phyloP scores from a whole-genome alignment of 2,797 vertebrate genomes.

The Catamblyrhynchus diadema region DNA sequence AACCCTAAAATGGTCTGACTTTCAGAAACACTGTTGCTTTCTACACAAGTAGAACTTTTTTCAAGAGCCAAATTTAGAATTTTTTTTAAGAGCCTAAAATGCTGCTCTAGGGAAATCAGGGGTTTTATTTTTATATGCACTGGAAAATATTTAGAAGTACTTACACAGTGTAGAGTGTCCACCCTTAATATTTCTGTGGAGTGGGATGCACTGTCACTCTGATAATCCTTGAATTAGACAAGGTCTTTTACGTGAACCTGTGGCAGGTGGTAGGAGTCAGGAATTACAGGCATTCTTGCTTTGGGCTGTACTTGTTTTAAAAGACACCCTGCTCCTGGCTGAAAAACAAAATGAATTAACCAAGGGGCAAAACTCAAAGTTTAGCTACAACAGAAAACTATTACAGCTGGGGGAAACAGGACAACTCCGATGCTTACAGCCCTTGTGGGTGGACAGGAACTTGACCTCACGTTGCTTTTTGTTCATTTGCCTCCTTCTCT shows the following conservation, averaged over 20 bases:
- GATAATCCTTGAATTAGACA: conserved; percentile 65
- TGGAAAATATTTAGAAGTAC: not conserved
- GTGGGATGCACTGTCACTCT: conserved; percentile 4
- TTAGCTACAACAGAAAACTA: not conserved
- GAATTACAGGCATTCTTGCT: conserved; percentile 84
- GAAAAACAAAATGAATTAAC: conserved; percentile 46
- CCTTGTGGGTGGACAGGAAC: not conserved
- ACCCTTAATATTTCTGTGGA: not conserved
- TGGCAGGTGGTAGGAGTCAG: conserved; percentile 78
- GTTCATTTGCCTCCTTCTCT: not conserved
- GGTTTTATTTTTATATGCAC: not conserved
- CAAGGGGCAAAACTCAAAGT: conserved; percentile 12
- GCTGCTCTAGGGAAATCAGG: not conserved
- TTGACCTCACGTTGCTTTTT: not conserved
- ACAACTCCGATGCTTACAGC: not conserved
- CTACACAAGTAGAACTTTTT: not conserved
- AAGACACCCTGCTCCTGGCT: conserved; percentile 44
- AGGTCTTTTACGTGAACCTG: conserved; percentile 51
- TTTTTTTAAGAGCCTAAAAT: not conserved
- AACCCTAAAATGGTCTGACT: not conserved
- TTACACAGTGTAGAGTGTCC: not conserved
- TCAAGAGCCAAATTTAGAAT: not conserved
- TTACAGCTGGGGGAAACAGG: not conserved
- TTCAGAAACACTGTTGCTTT: not conserved
- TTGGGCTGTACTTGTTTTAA: conserved; percentile 73